Base-by-base conservation (phyloP, 2,888 invertebrate genomes). In the Agonum fuliginosum region DNA sequence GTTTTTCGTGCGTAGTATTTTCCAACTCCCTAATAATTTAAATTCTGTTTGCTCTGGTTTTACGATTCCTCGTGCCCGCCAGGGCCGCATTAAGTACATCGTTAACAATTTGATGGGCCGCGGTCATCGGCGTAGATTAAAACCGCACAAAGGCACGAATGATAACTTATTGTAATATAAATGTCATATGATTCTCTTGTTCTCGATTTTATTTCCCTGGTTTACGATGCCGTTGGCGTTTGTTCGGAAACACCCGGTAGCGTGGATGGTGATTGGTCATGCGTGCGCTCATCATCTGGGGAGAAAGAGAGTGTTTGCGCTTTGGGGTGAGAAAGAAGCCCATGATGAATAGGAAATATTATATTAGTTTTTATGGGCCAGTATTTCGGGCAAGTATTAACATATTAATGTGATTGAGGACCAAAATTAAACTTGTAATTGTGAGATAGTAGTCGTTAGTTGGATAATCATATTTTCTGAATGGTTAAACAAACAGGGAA, bases 161-260 rank as follows among this genome's bases (percentile, higher is more conserved):
- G 75, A 75, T 75, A 75, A 75, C 75, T 75, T 75, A 75, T 75
- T 67, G 75, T 75, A 75, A 75, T 75, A 75, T 75, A 75, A 75
- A 75, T 75, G 75, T 75, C 75, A 75, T 75, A 75, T 67, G 75
- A 75, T 67, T 75, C 67, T 67, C 67, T 75, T 75, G 62, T 48
- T 74, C 74, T 10, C 14, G 46, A 62, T 65, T 65, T 67, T 75
- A 75, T 75, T 75, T 67, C 46, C 30, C 14, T 5, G 20, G 24
- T 74, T 74, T 74, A 74, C 46, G 58, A 74, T 51, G 51, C 71
- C 14, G 34, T 41, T 17, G 43, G 41, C 74, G 30, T 74, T 62
- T n/a, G 62, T 43, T 43, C 43, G 43, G 24, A 14, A 43, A 62
- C 58, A 62, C 62, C 43, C 73, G 41, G 37, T 46, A 24, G 43